Percentiles rank a stretch among this genome's conserved stretches.
phyloP scores from a whole-genome alignment of 2,888 invertebrate species.

The Pristionchus exspectatus region DNA sequence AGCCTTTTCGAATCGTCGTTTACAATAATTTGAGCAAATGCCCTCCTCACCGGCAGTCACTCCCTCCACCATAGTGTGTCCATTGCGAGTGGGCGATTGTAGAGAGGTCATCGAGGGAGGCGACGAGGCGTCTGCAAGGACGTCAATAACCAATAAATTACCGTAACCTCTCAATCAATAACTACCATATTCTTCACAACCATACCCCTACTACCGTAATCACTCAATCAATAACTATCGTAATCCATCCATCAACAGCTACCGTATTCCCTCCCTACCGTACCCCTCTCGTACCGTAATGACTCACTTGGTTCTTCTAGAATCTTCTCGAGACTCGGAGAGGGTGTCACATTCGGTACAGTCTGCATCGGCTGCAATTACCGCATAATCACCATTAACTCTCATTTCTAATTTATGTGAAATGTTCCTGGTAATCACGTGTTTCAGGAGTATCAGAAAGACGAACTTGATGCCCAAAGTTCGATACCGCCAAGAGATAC shows the following conservation, averaged over 20 bases:
- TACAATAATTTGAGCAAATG: neutral
- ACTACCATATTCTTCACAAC: neutral
- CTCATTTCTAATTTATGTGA: no score
- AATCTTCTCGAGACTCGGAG: slow-evolving; percentile 66
- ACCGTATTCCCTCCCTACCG: neutral
- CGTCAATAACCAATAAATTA: neutral
- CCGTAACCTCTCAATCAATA: neutral
- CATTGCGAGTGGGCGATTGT: slow-evolving; percentile 30
- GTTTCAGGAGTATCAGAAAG: no score
- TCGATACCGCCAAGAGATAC: no score
- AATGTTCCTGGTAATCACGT: no score
- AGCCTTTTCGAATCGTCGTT: neutral
- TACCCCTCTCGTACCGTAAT: neutral
- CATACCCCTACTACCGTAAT: neutral
- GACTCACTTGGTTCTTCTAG: slow-evolving; percentile 59
- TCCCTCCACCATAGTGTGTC: neutral
- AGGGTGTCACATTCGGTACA: slow-evolving; percentile 69
- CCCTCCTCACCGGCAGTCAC: neutral
- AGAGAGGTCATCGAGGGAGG: slow-evolving; percentile 8
- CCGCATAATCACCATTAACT: no score
- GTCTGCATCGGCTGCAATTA: slow-evolving; percentile 66
- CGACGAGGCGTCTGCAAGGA: slow-evolving; percentile 2
- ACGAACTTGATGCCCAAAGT: no score
- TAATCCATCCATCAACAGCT: neutral
- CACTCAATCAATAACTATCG: no score